Evolutionary conservation across 2,113 vertebrate genomes (phyloP).

Genomic region (Pelecanoides urinatrix): DNA sequence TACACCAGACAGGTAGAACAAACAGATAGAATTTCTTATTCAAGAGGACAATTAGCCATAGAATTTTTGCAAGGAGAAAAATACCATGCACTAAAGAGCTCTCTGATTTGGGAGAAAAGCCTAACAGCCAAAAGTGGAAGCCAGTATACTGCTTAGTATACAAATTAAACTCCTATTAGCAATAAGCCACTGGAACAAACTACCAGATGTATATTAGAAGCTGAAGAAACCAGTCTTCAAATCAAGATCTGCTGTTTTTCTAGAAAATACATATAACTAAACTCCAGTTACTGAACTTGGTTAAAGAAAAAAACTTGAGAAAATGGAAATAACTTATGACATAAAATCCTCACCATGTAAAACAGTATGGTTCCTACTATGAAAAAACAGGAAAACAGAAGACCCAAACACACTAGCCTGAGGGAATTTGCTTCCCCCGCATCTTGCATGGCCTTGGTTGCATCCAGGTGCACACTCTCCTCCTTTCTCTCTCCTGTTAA

Average conservation of each 20-base stretch:
- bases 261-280: not conserved
- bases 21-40: not conserved
- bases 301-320: not conserved
- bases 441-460: not conserved
- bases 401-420: not conserved
- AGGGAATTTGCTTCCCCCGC: not conserved
- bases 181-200: not conserved
- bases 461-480: not conserved
- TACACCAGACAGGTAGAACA: not conserved
- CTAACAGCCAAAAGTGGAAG: not conserved
- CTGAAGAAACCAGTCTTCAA: not conserved
- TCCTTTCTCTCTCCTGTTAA: not conserved
- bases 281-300: not conserved
- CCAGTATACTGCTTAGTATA: not conserved
- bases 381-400: not conserved
- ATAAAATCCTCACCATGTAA: not conserved
- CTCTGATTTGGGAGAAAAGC: not conserved
- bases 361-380: not conserved
- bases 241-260: not conserved
- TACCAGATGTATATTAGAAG: not conserved
- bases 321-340: not conserved
- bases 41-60: not conserved
- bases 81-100: not conserved
- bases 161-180: not conserved
- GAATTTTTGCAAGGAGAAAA: not conserved